Evolutionary conservation across 2,888 invertebrate genomes (phyloP).

Genomic region (Nudaria mundana): DNA sequence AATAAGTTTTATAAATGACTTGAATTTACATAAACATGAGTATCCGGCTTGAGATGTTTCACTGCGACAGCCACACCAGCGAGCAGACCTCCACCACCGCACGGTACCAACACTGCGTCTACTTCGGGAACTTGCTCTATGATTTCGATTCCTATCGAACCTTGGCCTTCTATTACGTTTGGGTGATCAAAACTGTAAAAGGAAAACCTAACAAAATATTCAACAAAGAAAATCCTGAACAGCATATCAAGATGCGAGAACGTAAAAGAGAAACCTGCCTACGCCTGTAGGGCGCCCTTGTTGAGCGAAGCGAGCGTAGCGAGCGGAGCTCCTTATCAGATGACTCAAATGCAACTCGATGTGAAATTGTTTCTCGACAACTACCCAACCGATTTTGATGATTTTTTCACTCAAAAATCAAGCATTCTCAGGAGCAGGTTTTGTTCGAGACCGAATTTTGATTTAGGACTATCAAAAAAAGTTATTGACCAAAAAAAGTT

Average conservation of each 20-base stretch:
- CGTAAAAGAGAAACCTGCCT: too few species aligned
- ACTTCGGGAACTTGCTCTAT: constrained; percentile 92
- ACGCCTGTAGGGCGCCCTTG: too few species aligned
- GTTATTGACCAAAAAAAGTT: too few species aligned
- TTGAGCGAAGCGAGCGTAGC: too few species aligned
- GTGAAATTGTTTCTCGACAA: too few species aligned
- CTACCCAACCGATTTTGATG: too few species aligned
- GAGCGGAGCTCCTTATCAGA: too few species aligned
- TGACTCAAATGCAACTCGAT: too few species aligned
- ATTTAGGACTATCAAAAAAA: too few species aligned
- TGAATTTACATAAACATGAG: constrained; percentile 91
- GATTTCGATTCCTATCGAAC: constrained; percentile 95
- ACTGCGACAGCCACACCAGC: constrained; percentile 93
- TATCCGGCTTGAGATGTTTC: constrained; percentile 91
- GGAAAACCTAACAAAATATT: background rate
- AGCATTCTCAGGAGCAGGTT: too few species aligned
- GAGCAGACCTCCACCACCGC: constrained; percentile 95
- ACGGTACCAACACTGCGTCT: constrained; percentile 94
- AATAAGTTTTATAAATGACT: background rate
- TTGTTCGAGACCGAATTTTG: too few species aligned
- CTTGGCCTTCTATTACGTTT: constrained; percentile 95
- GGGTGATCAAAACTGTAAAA: constrained; percentile 92
- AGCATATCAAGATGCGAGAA: background rate
- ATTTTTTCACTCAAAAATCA: too few species aligned
- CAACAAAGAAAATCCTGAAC: background rate